Evolutionary conservation across 2,888 invertebrate species (phyloP), one percentile per base, ranked within the genome.

Genomic region (Hyposoter dolosus): DNA sequence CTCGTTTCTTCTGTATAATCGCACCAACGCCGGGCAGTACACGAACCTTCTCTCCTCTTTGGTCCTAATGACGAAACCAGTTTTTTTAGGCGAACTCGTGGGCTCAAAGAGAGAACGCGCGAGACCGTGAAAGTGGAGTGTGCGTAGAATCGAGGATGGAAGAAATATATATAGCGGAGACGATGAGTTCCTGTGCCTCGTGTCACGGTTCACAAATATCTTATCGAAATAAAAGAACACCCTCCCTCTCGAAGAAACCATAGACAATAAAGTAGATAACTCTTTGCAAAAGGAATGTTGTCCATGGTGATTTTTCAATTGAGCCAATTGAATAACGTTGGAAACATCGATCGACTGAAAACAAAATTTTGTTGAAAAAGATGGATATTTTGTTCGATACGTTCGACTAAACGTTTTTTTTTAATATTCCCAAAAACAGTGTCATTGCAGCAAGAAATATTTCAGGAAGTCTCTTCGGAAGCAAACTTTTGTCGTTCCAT

Each of bases 1-100:
- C n/a, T 69, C n/a, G 45, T 32, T 28, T 15, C 45, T 19, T 45
- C 6, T 66, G 28, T 81, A 47, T 28, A 32, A 45, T 65, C 50
- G 60, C 40, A 47, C 32, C 65, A 53, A 77, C 35, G 35, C 56
- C 23, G 9, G 28, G 53, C 17, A 65, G 65, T 45, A 74, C 74
- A 53, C 47, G n/a, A 23, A 81, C 74, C 32, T 47, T 32, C 74
- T 68, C 19, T 74, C 43, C 53, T 47, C 83, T 82, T 66, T 66
- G 78, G 75, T 83, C 83, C 87, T 88, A 88, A 90, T 89, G 91
- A 91, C 89, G 90, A 91, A 92, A 92, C 92, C 92, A 92, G 92
- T 92, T 92, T 91, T 92, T 87, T 87, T 86, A 86, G 86, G 74
- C 66, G 80, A 78, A 86, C 53, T 66, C 81, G 68, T 74, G 77